These are phyloP conservation scores for Ericerus pela DNA, from an alignment of 1,140 invertebrate genomes.

Conservation along the genomic window DNA sequence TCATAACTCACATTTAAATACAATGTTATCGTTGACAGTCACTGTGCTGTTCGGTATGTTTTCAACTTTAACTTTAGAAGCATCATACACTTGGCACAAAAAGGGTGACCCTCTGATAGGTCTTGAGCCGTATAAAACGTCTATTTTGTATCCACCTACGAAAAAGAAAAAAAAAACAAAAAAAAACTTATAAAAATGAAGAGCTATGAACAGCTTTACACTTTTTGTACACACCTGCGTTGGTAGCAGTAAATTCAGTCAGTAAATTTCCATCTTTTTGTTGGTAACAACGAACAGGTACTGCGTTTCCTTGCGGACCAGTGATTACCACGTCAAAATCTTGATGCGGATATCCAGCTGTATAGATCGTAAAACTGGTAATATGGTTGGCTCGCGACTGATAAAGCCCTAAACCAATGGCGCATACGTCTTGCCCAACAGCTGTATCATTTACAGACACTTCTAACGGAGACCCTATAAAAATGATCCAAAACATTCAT, in stretches of 20 bases:
- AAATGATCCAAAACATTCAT: constrained; percentile 30
- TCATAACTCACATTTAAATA: constrained; percentile 54
- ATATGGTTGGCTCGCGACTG: constrained; percentile 62
- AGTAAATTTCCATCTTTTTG: constrained; percentile 85
- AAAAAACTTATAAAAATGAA: neutral
- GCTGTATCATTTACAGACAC: constrained; percentile 40
- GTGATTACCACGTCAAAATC: constrained; percentile 82
- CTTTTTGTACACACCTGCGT: constrained; percentile 38
- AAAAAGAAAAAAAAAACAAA: constrained; percentile 17
- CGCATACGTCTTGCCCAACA: constrained; percentile 56
- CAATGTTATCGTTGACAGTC: constrained; percentile 66
- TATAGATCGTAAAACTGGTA: constrained; percentile 77
- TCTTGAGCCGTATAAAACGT: constrained; percentile 83
- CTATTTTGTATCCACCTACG: constrained; percentile 55
- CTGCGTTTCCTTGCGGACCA: constrained; percentile 72
- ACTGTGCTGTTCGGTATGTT: constrained; percentile 61
- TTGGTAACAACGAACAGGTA: constrained; percentile 87
- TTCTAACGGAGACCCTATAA: constrained; percentile 36
- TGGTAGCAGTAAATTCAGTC: constrained; percentile 78
- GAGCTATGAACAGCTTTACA: neutral
- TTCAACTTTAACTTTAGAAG: constrained; percentile 55
- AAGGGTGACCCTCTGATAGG: constrained; percentile 89
- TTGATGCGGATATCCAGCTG: constrained; percentile 61
- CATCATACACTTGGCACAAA: constrained; percentile 86
- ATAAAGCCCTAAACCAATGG: constrained; percentile 64